Evolutionary conservation across 2,888 invertebrate species (phyloP), one percentile per base, ranked within the genome.

Genomic region (Drosophila niveifrons): DNA sequence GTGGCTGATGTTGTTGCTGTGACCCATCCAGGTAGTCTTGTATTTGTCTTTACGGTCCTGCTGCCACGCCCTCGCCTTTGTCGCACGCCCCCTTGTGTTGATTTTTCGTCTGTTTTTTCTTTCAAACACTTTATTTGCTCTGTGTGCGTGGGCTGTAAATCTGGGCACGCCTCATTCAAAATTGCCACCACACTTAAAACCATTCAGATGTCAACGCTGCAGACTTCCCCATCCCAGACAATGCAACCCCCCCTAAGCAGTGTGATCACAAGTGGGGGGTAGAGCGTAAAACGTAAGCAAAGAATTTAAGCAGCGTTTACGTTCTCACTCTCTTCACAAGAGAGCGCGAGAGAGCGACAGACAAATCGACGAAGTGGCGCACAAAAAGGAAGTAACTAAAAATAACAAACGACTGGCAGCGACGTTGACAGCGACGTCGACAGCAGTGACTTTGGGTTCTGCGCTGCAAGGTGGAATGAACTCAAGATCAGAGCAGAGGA

Each of bases 331-430:
- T 18, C 11, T 3, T 50, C 34, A 53, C 53, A 72, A 63, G 29
- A 41, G 56, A 55, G 55, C 53, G 50, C 39, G n/a, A 50, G 48
- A 64, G 47, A 72, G 68, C 13, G 47, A 69, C 31, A 41, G 59
- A 71, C 50, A 57, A 57, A 57, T 2, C 64, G 51, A 72, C 72
- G 78, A 82, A 80, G 70, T 72, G 73, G 75, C 68, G 67, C 78
- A 83, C 84, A 82, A 82, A 87, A 86, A 80, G 83, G 82, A 87
- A 87, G 79, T 87, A 66, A 85, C 87, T 86, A 82, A 85, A 86
- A 86, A 86, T 87, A 86, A 86, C 82, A 84, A 85, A 82, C 78
- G 78, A 72, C 50, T 50, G 56, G 7, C 63, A 67, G 66, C 50
- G 55, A 51, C 51, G 55, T 10, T 11, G 34, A 34, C 64, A 31